Evolutionary conservation across 1,140 invertebrate genomes (phyloP), one percentile per base, ranked within the genome.

Genomic region (Charaxes varanes): DNA sequence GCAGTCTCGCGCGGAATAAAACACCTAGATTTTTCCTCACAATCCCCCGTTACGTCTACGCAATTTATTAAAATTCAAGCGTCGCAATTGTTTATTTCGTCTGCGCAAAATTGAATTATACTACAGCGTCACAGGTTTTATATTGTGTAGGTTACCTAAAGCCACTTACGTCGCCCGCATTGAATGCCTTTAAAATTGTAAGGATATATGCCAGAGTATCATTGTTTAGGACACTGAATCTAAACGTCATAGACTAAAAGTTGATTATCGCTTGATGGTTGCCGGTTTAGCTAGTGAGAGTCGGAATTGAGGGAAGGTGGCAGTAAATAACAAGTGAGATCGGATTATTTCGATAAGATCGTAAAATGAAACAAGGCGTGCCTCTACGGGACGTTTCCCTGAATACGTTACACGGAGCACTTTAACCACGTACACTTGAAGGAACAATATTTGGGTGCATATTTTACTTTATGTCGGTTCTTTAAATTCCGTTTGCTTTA

Each of bases 321-420:
- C 57, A 79, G 79, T 81, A 83, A 81, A 81, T 81, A 83, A 81
- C 70, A 70, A 70, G 59, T 49, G 56, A 74, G 79, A 81, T 81
- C 71, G 72, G 72, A 83, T 81, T 80, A 83, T 83, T 78, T 81
- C 74, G 79, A 83, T 80, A 81, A 83, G 71, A 76, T 79, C 76
- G 68, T 83, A 79, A 77, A 77, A 79, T 73, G 76, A 80, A 83
- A 77, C 70, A 83, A 76, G 64, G 60, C 62, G 56, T 49, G 67
- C 54, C 62, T 63, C 63, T 47, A 53, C 53, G 62, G 69, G 68
- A 72, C 65, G 60, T 73, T 71, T 70, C 66, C 68, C 65, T 72
- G 73, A 74, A 74, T 73, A 69, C 60, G 53, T 69, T 65, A 56
- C 60, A 61, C 44, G 53, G 32, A 49, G 28, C 38, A 47, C 31